A percentile compares a stretch with the other conserved stretches of the same genome.
phyloP scores from a whole-genome alignment of 2,888 invertebrate species.

The Phaonia tiefii region DNA sequence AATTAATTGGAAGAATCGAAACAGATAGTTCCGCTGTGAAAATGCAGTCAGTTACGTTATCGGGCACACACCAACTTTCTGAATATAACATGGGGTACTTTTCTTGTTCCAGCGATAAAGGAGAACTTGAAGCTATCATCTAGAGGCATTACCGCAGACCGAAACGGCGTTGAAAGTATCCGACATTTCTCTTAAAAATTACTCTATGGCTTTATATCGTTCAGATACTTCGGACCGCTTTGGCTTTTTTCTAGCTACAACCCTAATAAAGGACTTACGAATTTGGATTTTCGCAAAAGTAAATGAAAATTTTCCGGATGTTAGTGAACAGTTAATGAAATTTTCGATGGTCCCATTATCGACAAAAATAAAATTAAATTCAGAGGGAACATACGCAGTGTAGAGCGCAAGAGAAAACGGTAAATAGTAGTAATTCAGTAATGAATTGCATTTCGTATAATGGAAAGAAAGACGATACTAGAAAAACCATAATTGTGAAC shows the following conservation, averaged over 20 bases:
- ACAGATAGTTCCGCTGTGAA: not conserved
- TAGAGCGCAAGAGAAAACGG: conserved; percentile 15
- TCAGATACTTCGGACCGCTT: not conserved
- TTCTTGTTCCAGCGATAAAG: not conserved
- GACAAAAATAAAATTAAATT: conserved; percentile 38
- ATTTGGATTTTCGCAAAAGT: not conserved
- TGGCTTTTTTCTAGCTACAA: too few species aligned
- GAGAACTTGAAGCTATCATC: not conserved
- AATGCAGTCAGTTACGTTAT: not conserved
- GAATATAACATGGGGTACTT: too few species aligned
- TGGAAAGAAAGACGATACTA: conserved; percentile 1
- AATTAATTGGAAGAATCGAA: not conserved
- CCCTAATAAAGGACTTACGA: not conserved
- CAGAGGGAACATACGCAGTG: conserved; percentile 20
- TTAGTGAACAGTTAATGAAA: not conserved
- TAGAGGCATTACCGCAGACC: not conserved
- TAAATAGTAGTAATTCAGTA: too few species aligned
- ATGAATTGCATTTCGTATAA: conserved; percentile 10
- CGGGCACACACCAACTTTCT: too few species aligned
- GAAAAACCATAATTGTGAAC: conserved; percentile 12
- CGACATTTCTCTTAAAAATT: too few species aligned
- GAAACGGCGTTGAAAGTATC: too few species aligned
- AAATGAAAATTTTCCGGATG: not conserved
- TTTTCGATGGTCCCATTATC: conserved; percentile 17
- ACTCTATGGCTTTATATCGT: too few species aligned